Conservation (phyloP, 2,113 vertebrate species). For the Mesitornis unicolor region DNA sequence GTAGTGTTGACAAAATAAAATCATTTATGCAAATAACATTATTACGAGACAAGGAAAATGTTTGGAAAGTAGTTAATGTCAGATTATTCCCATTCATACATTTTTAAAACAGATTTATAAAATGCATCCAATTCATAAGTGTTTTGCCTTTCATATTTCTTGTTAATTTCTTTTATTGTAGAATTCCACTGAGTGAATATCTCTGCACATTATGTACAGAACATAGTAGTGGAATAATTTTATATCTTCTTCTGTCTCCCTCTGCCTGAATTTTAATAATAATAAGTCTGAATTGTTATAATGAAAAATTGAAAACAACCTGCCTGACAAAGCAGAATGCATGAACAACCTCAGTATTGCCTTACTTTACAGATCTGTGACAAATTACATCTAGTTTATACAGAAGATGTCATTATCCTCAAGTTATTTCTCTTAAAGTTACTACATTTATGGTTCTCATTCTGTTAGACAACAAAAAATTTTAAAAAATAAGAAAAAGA, state of each 20-base stretch:
- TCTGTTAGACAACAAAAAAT: neutral
- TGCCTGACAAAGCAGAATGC: neutral
- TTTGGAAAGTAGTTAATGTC: neutral
- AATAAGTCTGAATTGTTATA: neutral
- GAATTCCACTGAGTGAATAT: neutral
- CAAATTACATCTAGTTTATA: neutral
- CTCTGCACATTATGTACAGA: neutral
- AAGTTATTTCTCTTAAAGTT: neutral
- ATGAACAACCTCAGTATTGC: neutral
- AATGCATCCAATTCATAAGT: neutral
- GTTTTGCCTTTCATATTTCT: conserved; percentile 6
- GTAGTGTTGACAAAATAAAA: neutral
- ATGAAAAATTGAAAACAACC: neutral
- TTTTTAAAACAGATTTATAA: conserved; percentile 10
- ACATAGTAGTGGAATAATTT: neutral
- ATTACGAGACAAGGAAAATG: conserved; percentile 4
- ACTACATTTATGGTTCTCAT: neutral
- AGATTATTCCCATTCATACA: neutral
- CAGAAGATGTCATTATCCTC: neutral
- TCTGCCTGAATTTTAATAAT: neutral
- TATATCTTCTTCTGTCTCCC: neutral
- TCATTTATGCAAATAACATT: neutral
- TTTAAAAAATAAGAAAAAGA: neutral
- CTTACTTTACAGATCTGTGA: neutral
- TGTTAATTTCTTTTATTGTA: conserved; percentile 7